A percentile compares a stretch with the other conserved stretches of the same genome.
phyloP scores from a whole-genome alignment of 2,113 vertebrate genomes.

The Campylomormyrus tamandua region DNA sequence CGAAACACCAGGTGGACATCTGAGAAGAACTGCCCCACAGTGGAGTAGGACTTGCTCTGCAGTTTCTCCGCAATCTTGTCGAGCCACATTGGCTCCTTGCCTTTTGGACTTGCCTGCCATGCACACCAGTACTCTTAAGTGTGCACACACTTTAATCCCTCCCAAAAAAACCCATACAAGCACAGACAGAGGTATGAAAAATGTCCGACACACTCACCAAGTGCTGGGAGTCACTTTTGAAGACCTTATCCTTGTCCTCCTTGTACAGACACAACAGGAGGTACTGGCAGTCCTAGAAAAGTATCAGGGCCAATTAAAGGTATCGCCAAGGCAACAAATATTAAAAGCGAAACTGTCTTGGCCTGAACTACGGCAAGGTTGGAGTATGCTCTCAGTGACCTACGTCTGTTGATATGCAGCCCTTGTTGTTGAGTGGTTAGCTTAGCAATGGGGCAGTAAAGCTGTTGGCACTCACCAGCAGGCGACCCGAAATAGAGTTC shows the following conservation, averaged over 20 bases:
- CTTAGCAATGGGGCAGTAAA: background rate
- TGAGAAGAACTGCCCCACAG: conserved; percentile 42
- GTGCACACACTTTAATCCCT: background rate
- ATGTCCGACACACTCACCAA: conserved; percentile 32
- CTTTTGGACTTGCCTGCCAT: conserved; percentile 23
- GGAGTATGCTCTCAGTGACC: background rate
- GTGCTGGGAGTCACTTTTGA: conserved; percentile 33
- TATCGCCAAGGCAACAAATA: background rate
- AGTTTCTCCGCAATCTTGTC: conserved; percentile 40
- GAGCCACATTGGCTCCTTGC: conserved; percentile 50
- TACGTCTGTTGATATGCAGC: background rate
- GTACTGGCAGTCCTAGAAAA: conserved; percentile 54
- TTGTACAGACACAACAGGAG: conserved; percentile 48
- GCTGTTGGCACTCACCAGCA: conserved; percentile 40
- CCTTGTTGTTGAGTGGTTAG: background rate
- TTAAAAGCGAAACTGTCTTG: background rate
- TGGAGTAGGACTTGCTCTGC: conserved; percentile 33
- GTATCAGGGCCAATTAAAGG: background rate
- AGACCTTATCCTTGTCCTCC: conserved; percentile 38
- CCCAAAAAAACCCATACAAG: background rate
- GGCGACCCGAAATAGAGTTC: conserved; percentile 21
- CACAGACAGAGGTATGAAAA: background rate
- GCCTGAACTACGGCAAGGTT: no score
- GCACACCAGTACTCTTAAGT: background rate
- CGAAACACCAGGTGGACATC: conserved; percentile 52